Base-by-base conservation (phyloP, 2,113 vertebrate genomes). In the Phalacrocorax carbo region DNA sequence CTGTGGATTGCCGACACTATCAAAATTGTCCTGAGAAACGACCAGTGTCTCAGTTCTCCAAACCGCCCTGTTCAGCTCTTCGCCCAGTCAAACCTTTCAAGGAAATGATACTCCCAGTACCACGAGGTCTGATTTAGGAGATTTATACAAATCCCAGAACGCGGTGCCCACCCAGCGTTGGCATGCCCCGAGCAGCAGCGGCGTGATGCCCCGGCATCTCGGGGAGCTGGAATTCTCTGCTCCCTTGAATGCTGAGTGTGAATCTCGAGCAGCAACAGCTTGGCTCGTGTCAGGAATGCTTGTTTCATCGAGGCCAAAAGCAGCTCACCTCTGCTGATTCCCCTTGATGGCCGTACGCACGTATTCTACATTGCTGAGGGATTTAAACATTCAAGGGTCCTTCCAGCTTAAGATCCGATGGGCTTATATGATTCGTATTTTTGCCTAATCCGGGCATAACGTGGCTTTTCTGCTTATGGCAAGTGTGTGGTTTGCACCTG, bases 271-370 rank as follows among this genome's bases (percentile, higher is more conserved):
- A 11, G 51, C 8, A n/a, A 6, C 22, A 51, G 69, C 58, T 54
- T 60, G 82, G 40, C 42, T 84, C 8, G 18, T 46, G 58, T 6
- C 32, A 55, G 90, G 81, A 80, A 44, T 44, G 73, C 22, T 72
- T 26, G 27, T 46, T 76, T 52, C 19, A 8, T 15, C 12, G 17
- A 9, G 57, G 83, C 80, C 68, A 55, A 30, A 54, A 69, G 66
- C 65, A 61, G 55, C 27, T 87, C n/a, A 10, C 42, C 38, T 11
- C 69, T 38, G 40, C 60, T 22, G 14, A 7, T 38, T 32, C 36
- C 49, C 19, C 58, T 23, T 0, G 1, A 5, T 1, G 23, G 80
- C 57, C 7, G 2, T 18, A 13, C 1, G 23, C 21, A 7, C 54
- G 16, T 29, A 17, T 40, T n/a, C 68, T 29, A 4, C 62, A 48